Base-by-base conservation (phyloP, 2,113 vertebrate species). In the Neolamprologus caudopunctatus region DNA sequence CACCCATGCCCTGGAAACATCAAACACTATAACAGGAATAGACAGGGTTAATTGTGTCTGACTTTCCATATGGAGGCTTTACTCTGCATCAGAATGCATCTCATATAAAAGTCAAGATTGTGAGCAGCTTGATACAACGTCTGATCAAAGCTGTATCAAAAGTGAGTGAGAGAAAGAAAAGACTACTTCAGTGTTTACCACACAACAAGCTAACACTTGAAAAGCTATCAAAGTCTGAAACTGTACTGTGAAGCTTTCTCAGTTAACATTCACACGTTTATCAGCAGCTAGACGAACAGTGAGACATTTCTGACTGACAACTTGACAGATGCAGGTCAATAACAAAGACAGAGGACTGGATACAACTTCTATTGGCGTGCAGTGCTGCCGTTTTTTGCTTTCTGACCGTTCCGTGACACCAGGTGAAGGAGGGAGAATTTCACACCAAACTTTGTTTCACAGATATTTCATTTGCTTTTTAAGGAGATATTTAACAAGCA, bases 1-100 rank as follows among this genome's bases (percentile, higher is more conserved):
- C 81, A 90, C 26, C 88, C 90, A 94, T 92, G 91, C 88, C 93
- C 88, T 17, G 54, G 55, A 85, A 68, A 87, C 81, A 91, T 88
- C 81, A 17, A 90, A 81, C 80, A 88, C 80, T 61, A 84, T 42
- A 71, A 82, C 63, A 87, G 66, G 31, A 54, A 91, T 90, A 87
- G 5, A 73, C 5, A 88, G 17, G 61, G 51, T 81, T 79, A 80
- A 89, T 71, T 55, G 51, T 26, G 35, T 79, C 78, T 45, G 83
- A 79, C 58, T 86, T 87, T 87, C 47, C 73, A 88, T 57, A 84
- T 84, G 83, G 68, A 28, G 51, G 53, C 83, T 86, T 88, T 28
- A 85, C 9, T 86, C 66, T n/a, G 57, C 24, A 84, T 91, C 80
- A 78, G 13, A 75, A 83, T 61, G 82, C 19, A 86, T 88, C 80